Percentiles rank a stretch among this genome's conserved stretches.
phyloP scores from a whole-genome alignment of 2,888 invertebrate genomes.

The Scrobipalpa atriplicella region DNA sequence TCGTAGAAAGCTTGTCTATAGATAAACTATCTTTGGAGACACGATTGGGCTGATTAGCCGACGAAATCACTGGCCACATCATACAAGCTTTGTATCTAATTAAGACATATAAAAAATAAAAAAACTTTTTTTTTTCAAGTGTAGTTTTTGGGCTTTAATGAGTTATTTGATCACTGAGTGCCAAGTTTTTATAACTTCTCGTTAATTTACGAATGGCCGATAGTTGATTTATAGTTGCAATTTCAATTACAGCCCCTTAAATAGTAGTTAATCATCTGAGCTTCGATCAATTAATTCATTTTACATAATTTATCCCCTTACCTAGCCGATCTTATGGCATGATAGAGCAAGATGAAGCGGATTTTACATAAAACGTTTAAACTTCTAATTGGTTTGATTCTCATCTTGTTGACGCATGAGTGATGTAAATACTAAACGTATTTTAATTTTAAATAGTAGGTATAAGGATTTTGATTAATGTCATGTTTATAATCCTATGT shows the following conservation, averaged over 20 bases:
- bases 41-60: constrained; percentile 71
- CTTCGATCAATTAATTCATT: background rate
- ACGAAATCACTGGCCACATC: constrained; percentile 45
- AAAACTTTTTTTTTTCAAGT: constrained; percentile 42
- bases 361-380: background rate
- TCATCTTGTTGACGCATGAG: background rate
- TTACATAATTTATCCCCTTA: constrained; percentile 4
- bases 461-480: no score
- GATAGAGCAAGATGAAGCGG: constrained; percentile 9
- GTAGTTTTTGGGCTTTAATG: constrained; percentile 50
- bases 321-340: background rate
- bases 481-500: background rate
- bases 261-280: background rate
- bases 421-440: background rate
- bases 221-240: constrained; percentile 21
- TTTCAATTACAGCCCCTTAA: constrained; percentile 16
- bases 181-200: constrained; percentile 46
- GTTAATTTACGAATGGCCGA: constrained; percentile 23
- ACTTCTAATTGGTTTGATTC: constrained; percentile 7
- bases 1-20: constrained; percentile 71
- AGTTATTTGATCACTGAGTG: constrained; percentile 50
- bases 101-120: constrained; percentile 58
- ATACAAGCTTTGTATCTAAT: constrained; percentile 52
- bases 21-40: constrained; percentile 71
- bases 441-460: no score